phyloP scores from a whole-genome alignment of 2,888 invertebrate genomes.

The Ernsta delagoae region DNA sequence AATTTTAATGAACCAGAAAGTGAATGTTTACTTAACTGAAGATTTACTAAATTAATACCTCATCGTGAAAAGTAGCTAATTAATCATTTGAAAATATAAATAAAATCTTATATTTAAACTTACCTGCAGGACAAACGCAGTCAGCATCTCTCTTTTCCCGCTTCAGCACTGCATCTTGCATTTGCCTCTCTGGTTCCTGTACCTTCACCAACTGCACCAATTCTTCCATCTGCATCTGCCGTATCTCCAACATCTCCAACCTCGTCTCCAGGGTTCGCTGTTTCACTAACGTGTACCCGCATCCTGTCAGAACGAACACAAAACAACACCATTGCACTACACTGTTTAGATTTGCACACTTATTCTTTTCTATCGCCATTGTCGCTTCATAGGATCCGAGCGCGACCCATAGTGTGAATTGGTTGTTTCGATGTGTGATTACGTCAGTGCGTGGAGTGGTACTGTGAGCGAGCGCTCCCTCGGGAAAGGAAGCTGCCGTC shows the following conservation, averaged over 20 bases:
- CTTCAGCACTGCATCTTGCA: conserved; percentile 55
- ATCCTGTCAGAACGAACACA: conserved; percentile 66
- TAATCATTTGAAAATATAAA: too few relatives aligned
- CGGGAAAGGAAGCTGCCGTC: conserved; percentile 81
- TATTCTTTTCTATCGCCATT: conserved; percentile 60
- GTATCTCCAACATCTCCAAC: conserved; percentile 65
- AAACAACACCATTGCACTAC: conserved; percentile 76
- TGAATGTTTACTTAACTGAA: too few relatives aligned
- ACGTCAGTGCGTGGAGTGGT: conserved; percentile 42
- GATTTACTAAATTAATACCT: too few relatives aligned
- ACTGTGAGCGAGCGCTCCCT: conserved; percentile 62
- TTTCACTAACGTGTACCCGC: conserved; percentile 70
- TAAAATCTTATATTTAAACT: conserved; percentile 42
- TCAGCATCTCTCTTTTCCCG: conserved; percentile 71
- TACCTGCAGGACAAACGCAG: conserved; percentile 78
- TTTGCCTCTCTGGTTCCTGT: conserved; percentile 42
- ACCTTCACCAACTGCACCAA: conserved; percentile 46
- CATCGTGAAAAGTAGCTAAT: too few relatives aligned
- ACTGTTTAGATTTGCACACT: conserved; percentile 64
- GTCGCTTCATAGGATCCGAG: conserved; percentile 40
- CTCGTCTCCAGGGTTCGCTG: conserved; percentile 73
- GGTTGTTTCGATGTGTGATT: conserved; percentile 42
- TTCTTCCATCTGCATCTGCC: conserved; percentile 48
- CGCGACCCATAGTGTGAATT: conserved; percentile 46
- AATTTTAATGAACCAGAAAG: too few relatives aligned